These are phyloP conservation scores for Takifugu flavidus DNA, from an alignment of 2,113 vertebrate genomes.

Conservation along the genomic window DNA sequence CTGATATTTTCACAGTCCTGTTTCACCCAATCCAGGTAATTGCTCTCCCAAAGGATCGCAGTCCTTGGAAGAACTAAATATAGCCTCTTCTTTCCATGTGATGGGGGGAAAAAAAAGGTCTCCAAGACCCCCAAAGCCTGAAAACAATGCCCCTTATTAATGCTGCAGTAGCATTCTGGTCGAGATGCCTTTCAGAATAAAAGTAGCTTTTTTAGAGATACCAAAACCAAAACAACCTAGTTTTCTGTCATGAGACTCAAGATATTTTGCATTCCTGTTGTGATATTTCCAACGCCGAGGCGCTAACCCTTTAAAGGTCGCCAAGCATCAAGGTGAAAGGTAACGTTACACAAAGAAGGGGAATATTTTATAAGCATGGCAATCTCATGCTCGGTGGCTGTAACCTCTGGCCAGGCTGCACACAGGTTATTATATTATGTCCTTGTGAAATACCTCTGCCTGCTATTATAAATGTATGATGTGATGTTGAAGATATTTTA, in stretches of 20 bases:
- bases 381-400: conserved; percentile 12
- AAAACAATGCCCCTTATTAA: neutral
- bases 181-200: no score
- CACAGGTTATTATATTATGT: conserved; percentile 2
- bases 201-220: neutral
- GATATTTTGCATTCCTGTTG: neutral
- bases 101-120: neutral
- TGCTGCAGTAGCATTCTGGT: no score
- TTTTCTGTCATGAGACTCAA: conserved; percentile 1
- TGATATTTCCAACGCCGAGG: neutral
- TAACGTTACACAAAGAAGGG: neutral
- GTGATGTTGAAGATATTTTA: no score
- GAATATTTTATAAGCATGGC: conserved; percentile 1
- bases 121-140: neutral
- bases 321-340: conserved; percentile 17
- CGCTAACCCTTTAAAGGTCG: conserved; percentile 14
- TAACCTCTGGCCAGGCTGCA: conserved; percentile 13
- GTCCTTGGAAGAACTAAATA: conserved; percentile 40
- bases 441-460: conserved; percentile 10
- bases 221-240: conserved; percentile 9
- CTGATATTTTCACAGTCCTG: conserved; percentile 27
- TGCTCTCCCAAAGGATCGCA: conserved; percentile 29
- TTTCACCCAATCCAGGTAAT: conserved; percentile 41
- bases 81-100: conserved; percentile 28
- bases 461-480: conserved; percentile 13